Percentiles rank a stretch among this genome's conserved stretches.
These are phyloP conservation scores for Liposcelis brunnea DNA, from an alignment of 2,888 invertebrate species.

Conservation along the genomic window DNA sequence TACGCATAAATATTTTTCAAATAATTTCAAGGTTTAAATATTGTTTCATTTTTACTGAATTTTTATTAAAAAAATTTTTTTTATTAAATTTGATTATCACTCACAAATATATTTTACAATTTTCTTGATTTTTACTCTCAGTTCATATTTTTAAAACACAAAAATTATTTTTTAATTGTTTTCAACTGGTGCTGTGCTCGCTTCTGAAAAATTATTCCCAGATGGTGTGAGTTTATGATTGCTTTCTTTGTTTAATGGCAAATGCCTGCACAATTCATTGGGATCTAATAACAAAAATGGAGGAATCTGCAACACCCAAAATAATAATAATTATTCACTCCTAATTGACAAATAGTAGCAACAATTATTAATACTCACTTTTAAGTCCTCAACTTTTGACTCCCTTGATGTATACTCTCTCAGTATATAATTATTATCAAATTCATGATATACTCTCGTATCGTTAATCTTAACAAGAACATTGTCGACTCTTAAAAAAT, in stretches of 20 bases:
- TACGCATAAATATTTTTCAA: too few species aligned
- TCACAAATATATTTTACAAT: too few species aligned
- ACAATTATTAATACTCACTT: slow-evolving; percentile 27
- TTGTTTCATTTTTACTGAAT: too few species aligned
- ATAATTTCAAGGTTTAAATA: too few species aligned
- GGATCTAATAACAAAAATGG: slow-evolving; percentile 44
- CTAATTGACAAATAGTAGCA: slow-evolving; percentile 5
- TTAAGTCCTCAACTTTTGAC: slow-evolving; percentile 48
- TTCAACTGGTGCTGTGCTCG: too few species aligned
- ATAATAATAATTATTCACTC: slow-evolving; percentile 9
- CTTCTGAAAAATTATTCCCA: too few species aligned
- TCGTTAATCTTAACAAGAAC: slow-evolving; percentile 78
- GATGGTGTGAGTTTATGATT: slow-evolving; percentile 28
- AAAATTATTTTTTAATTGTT: too few species aligned
- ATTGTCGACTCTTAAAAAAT: slow-evolving; percentile 86
- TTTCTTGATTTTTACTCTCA: too few species aligned
- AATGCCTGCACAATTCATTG: slow-evolving; percentile 45
- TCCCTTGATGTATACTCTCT: slow-evolving; percentile 71
- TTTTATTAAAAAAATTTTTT: too few species aligned
- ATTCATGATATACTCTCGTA: slow-evolving; percentile 68
- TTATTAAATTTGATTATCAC: too few species aligned
- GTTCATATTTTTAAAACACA: too few species aligned
- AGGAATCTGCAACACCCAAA: slow-evolving; percentile 31
- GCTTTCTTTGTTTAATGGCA: slow-evolving; percentile 35
- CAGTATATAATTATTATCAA: slow-evolving; percentile 54